Evolutionary conservation across 35 echinoderm and acorn worm species (phyloP).

Genomic region (Stichopus chloronotus): DNA sequence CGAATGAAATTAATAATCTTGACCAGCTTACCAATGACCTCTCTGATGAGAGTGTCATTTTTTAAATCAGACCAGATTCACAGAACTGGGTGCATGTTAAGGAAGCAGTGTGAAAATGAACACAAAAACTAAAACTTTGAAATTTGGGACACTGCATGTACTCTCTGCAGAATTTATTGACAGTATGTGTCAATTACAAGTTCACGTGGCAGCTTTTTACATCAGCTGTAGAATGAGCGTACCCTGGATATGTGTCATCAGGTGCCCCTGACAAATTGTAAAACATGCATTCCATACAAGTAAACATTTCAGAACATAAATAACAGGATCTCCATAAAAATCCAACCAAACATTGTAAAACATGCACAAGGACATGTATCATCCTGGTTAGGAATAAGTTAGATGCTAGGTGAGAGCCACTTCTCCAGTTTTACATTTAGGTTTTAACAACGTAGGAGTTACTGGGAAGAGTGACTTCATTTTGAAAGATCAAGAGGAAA

Average conservation of each 20-base stretch:
- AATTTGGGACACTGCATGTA: too few relatives aligned
- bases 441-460: too few relatives aligned
- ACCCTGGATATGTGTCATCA: constrained; percentile 8
- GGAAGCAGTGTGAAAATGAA: too few relatives aligned
- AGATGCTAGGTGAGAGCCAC: too few relatives aligned
- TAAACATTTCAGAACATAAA: constrained; percentile 13
- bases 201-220: background rate
- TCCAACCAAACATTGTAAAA: background rate
- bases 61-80: too few relatives aligned
- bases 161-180: background rate
- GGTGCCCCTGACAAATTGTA: background rate
- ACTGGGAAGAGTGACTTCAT: background rate
- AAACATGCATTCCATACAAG: background rate
- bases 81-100: too few relatives aligned
- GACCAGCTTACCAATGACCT: too few relatives aligned
- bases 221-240: background rate
- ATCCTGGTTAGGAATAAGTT: background rate
- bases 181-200: background rate
- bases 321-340: background rate
- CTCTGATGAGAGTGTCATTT: too few relatives aligned
- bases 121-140: too few relatives aligned
- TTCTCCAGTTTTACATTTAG: too few relatives aligned
- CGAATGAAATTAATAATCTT: too few relatives aligned
- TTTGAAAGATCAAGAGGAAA: background rate
- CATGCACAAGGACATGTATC: background rate